Conservation (phyloP, 1,140 invertebrate species). For the Aphis craccivora region DNA sequence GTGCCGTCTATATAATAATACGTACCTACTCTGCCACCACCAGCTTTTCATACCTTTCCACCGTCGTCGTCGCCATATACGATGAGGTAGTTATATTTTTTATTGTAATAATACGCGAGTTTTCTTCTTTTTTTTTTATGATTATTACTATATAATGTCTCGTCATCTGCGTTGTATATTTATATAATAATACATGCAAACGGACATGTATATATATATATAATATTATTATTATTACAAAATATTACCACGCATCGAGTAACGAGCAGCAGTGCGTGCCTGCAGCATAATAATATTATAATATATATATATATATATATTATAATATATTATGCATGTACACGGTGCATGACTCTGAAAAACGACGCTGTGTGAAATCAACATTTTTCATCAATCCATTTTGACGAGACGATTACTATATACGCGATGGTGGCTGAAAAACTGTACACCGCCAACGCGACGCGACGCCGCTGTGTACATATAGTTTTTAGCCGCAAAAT, state of each 20-base stretch:
- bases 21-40: neutral
- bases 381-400: conserved; percentile 17
- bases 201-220: neutral
- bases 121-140: neutral
- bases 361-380: neutral
- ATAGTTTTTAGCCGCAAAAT: neutral
- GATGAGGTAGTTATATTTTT: neutral
- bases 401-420: neutral
- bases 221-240: neutral
- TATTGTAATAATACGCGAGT: neutral
- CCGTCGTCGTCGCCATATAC: neutral
- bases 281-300: neutral
- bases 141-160: neutral
- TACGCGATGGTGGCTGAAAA: neutral
- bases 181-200: neutral
- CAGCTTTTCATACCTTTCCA: neutral
- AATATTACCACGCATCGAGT: neutral
- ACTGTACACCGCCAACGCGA: neutral
- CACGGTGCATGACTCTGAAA: neutral
- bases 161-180: neutral
- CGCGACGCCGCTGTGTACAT: neutral
- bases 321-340: neutral
- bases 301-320: neutral
- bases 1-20: too few species aligned
- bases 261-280: neutral